Evolutionary conservation across 2,797 vertebrate genomes (phyloP).

Genomic region (Pogonophryne albipinna): DNA sequence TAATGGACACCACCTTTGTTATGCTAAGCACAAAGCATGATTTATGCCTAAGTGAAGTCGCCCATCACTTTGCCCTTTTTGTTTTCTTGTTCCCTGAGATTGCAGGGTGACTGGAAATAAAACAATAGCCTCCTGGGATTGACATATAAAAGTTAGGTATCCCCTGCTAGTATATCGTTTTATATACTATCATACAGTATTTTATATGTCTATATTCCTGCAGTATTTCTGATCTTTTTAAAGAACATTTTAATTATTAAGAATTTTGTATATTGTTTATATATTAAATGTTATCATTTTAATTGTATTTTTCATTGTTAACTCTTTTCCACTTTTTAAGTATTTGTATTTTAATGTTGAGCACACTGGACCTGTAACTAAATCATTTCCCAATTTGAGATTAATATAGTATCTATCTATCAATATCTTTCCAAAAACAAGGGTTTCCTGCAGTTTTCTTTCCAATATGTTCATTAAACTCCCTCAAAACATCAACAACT

Average conservation of each 20-base stretch:
- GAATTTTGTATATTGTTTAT: no score
- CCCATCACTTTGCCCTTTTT: conserved; percentile 64
- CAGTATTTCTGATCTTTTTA: no score
- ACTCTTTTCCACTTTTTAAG: no score
- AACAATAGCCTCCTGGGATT: conserved; percentile 2
- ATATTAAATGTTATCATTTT: no score
- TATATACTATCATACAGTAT: no score
- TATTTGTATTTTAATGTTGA: no score
- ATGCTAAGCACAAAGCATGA: conserved; percentile 67
- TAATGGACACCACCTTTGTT: conserved; percentile 69
- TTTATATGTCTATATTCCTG: no score
- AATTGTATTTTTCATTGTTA: no score
- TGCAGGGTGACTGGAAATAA: conserved; percentile 32
- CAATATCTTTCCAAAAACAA: neutral
- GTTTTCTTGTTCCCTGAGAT: conserved; percentile 49
- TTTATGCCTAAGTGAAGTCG: conserved; percentile 69
- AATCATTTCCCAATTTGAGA: no score
- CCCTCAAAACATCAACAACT: neutral
- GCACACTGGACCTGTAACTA: no score
- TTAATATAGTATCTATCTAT: no score
- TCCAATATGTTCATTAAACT: neutral
- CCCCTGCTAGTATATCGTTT: neutral
- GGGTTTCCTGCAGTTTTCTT: conserved; percentile 4
- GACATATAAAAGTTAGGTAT: neutral
- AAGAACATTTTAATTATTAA: no score